Base-by-base conservation (phyloP, 2,113 vertebrate genomes). In the Lophura nycthemera region DNA sequence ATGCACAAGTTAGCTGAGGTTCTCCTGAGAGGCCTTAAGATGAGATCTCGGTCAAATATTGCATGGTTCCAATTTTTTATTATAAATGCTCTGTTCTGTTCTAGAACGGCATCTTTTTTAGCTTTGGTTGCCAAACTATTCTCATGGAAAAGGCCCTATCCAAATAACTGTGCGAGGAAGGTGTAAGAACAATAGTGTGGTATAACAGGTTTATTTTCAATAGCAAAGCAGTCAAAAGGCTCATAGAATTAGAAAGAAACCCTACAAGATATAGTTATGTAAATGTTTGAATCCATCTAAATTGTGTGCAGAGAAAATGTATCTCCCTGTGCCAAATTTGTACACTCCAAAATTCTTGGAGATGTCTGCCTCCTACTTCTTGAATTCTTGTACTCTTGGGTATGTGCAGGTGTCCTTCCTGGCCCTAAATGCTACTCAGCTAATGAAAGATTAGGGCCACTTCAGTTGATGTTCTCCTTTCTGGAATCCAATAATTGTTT, bases 401-500 rank as follows among this genome's bases (percentile, higher is more conserved):
- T 86, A 32, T 10, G 24, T 78, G 36, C 17, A 63, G n/a, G 4
- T 88, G 38, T 87, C 64, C 38, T 75, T 89, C 69, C 61, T 76
- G 22, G 17, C 76, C 30, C 75, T 76, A 36, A 72, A 72, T 60
- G 42, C n/a, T 71, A 22, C 48, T 85, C 60, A 40, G 1, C 47
- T 83, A 63, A 29, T 50, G 75, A 84, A 84, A 61, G 25, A 75
- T 86, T 24, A 48, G 42, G 24, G 20, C 36, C 11, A 6, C 73
- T 88, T 92, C 34, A 32, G 30, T 10, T 65, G 47, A 4, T 78
- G 32, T 89, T 92, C 34, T 90, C 7, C 45, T 54, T 34, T 86
- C 71, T 89, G 61, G 64, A 90, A 86, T 90, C 27, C 45, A 63
- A 10, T 92, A 88, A 61, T 57, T 87, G 57, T 86, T 92, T 94